Evolutionary conservation across 2,113 vertebrate species (phyloP), one percentile per base, ranked within the genome.

Genomic region (Aleadryas rufinucha): DNA sequence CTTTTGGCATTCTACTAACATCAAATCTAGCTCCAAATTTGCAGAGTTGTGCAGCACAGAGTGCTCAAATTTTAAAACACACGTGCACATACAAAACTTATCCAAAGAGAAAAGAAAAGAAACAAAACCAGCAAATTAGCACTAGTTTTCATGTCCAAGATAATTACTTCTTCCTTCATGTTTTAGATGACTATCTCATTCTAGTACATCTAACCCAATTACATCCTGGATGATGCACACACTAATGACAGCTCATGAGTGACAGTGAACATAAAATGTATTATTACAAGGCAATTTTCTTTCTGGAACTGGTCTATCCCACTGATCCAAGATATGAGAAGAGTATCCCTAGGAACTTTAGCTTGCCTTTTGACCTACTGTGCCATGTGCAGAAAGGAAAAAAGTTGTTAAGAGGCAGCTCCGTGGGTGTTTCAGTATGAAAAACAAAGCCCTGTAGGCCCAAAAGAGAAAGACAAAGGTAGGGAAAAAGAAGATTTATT

Each of bases 81-180:
- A 86, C 2, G 3, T 17, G 60, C 35, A 89, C 33, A 74, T 27
- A 91, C 28, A 91, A 45, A 96, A 94, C n/a, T 91, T 74, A 59
- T 33, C 59, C 79, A 88, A 93, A 88, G 39, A 44, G 94, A 91
- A 69, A 91, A 91, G 72, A 91, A 95, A 95, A 87, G 82, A 88
- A 96, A 96, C 66, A 96, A 94, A 96, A 66, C 37, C 47, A 90
- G 87, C 70, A 96, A 96, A 96, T 96, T 94, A 97, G 82, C 75
- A 93, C 92, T 93, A 91, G 92, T 94, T 96, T 96, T 95, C 79
- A 86, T 83, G 95, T 97, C 95, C 95, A 94, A 95, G 82, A 56
- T 93, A 95, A 97, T 92, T 92, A 69, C 75, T 85, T 79, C 93
- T 94, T 94, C 79, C 91, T 94, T 95, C 82, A 72, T 86, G 95